A percentile compares a stretch with the other conserved stretches of the same genome.
phyloP scores from a whole-genome alignment of 2,113 vertebrate species.

The Lamprotornis superbus region DNA sequence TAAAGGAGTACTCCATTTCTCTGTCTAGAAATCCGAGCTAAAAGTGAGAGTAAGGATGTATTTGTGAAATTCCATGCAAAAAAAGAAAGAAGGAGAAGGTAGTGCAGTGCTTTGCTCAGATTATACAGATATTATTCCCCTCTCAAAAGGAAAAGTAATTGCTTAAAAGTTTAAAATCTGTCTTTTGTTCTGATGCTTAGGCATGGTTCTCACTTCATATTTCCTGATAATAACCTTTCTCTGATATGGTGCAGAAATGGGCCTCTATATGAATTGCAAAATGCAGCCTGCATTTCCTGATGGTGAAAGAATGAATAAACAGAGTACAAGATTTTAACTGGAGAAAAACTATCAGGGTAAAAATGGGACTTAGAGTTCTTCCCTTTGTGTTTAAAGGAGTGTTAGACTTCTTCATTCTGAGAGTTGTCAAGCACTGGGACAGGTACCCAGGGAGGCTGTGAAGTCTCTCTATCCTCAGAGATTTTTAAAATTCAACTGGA shows the following conservation, averaged over 20 bases:
- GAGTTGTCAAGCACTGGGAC: neutral
- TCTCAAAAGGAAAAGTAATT: fast-evolving
- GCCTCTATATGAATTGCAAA: neutral
- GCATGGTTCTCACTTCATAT: neutral
- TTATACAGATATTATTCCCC: neutral
- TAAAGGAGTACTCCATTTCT: neutral
- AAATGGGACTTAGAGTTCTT: neutral
- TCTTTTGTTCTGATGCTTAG: neutral
- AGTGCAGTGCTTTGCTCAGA: neutral
- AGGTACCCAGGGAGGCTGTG: neutral
- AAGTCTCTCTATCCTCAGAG: neutral
- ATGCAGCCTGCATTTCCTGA: neutral
- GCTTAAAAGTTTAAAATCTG: neutral
- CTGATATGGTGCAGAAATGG: neutral
- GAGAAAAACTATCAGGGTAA: neutral
- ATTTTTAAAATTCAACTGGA: neutral
- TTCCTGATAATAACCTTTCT: neutral
- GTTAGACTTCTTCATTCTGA: neutral
- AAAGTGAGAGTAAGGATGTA: neutral
- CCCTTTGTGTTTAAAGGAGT: neutral
- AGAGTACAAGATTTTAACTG: neutral
- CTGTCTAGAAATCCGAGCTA: neutral
- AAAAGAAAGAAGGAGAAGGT: neutral
- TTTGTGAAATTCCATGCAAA: neutral
- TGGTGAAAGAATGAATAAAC: neutral